These are phyloP conservation scores for Machimus rusticus DNA, from an alignment of 2,888 invertebrate genomes.

Conservation along the genomic window DNA sequence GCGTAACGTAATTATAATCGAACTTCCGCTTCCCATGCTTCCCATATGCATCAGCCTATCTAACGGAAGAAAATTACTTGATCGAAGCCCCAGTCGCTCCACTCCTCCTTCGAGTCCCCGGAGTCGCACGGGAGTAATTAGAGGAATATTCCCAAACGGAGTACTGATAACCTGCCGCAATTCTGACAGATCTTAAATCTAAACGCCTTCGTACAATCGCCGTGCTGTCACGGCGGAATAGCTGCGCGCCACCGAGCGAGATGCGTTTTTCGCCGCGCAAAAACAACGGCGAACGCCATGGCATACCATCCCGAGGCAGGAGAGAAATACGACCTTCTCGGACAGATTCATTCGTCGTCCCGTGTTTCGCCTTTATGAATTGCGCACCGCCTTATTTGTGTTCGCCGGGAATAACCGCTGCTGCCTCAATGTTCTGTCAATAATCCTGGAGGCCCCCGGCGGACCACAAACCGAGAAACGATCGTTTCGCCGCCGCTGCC, in stretches of 20 bases:
- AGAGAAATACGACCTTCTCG: neutral
- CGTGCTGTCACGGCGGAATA: neutral
- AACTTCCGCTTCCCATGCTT: neutral
- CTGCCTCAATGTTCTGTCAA: constrained; percentile 38
- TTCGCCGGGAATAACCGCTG: neutral
- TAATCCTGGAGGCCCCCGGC: neutral
- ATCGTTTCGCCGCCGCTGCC: neutral
- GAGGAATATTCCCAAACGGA: neutral
- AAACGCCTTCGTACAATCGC: neutral
- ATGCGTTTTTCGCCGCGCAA: constrained; percentile 11
- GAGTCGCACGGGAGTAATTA: neutral
- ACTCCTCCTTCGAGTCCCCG: neutral
- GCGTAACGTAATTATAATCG: neutral
- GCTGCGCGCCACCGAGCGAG: constrained; percentile 10
- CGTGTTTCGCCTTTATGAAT: constrained; percentile 32
- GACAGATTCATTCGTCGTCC: neutral
- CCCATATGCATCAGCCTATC: neutral
- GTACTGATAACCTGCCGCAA: neutral
- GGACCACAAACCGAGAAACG: constrained; percentile 6
- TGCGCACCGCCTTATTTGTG: constrained; percentile 39
- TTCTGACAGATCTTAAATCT: neutral
- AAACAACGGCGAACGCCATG: neutral
- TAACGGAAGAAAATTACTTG: neutral
- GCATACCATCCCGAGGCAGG: neutral
- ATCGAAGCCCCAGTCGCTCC: neutral